Evolutionary conservation across 2,113 vertebrate species (phyloP).

Genomic region (Rafetus swinhoei): DNA sequence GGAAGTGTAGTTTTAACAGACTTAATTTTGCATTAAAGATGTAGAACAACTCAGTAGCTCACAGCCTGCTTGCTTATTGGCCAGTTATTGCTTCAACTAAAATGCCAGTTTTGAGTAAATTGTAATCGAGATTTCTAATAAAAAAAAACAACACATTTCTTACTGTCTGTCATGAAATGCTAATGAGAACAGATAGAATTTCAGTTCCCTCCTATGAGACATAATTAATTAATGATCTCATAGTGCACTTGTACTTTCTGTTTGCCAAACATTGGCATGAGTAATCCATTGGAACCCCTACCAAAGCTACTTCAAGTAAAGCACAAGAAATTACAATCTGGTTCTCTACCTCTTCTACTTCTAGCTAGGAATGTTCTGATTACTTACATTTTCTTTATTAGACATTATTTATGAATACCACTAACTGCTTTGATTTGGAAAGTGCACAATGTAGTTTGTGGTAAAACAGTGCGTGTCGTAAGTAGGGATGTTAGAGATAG

Average conservation of each 20-base stretch:
- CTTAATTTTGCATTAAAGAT: not conserved
- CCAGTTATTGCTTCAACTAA: not conserved
- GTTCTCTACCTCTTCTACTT: not conserved
- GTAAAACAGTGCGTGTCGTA: not conserved
- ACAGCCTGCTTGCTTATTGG: not conserved
- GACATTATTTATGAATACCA: not conserved
- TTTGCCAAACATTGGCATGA: not conserved
- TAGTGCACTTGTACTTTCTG: not conserved
- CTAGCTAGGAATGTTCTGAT: not conserved
- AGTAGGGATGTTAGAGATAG: no score
- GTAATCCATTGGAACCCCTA: not conserved
- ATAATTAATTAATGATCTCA: not conserved
- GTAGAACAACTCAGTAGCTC: not conserved
- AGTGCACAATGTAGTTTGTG: accelerated
- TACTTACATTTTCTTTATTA: not conserved
- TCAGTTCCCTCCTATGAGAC: not conserved
- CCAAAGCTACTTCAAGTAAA: not conserved
- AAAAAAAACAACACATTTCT: not conserved
- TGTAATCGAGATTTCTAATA: accelerated
- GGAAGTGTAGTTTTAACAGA: not conserved
- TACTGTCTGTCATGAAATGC: not conserved
- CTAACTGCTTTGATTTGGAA: not conserved
- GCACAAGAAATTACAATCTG: not conserved
- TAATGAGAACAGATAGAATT: not conserved
- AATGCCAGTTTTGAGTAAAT: accelerated